Evolutionary conservation across 2,888 invertebrate genomes (phyloP), one percentile per base, ranked within the genome.

Genomic region (Tetragonula carbonaria): DNA sequence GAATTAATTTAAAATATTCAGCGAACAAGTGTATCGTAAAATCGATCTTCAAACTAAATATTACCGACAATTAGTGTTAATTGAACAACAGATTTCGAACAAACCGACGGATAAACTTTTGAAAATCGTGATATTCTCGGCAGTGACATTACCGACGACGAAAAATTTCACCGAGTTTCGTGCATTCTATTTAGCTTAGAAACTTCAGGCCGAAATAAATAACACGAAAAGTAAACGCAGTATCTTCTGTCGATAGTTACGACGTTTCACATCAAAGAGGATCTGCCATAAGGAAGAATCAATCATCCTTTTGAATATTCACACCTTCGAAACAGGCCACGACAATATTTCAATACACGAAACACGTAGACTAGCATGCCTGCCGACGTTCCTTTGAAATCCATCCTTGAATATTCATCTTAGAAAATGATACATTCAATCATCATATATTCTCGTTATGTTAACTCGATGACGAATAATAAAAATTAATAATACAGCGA

Each of bases 151-250:
- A 53, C 50, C 51, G 14, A 33, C 33, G 33, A 21, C 38, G 5
- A 23, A 33, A 28, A 28, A 28, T 62, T 28, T 53, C 57, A 33
- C 5, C 57, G 38, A 66, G 16, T 16, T 79, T n/a, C 28, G 8
- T 53, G 16, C 62, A 62, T 62, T 8, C 16, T 18, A 28, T 67
- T 50, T 67, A 28, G 38, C 67, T 77, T 62, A 67, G 45, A 38
- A 45, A n/a, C 33, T 45, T 21, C 33, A 16, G 13, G 11, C 28
- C 51, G 67, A 78, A 68, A 78, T 68, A 78, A 68, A 68, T 79
- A 78, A 63, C 38, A 53, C 23, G 38, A 45, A 63, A 28, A 6
- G 53, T 79, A 79, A 68, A 79, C 62, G 28, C 23, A 21, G n/a
- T 53, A 59, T 79, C 59, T 62, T 33, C 28, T 4, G 21, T 38